Conservation (phyloP, 2,797 vertebrate species). For the Hyperoplus lanceolatus region DNA sequence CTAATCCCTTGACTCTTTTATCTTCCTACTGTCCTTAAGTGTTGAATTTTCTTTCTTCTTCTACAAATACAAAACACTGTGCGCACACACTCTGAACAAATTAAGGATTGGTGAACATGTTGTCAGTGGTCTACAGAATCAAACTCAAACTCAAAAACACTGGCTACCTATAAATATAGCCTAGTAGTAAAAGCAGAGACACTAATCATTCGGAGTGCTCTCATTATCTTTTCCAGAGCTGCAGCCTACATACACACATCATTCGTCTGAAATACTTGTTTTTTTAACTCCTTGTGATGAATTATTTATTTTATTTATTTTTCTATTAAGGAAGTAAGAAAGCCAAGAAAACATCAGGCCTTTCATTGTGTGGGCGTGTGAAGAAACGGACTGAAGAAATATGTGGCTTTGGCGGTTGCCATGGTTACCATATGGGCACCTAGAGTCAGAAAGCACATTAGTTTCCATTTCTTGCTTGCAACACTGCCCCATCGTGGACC, state of each 20-base stretch:
- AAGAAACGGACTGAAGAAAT: not conserved
- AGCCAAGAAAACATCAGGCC: not conserved
- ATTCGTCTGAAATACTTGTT: not conserved
- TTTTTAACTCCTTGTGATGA: too few species aligned
- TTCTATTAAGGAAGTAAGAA: not conserved
- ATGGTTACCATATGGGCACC: slow-evolving; percentile 27
- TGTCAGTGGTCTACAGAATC: too few species aligned
- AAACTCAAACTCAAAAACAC: too few species aligned
- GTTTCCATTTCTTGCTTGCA: not conserved
- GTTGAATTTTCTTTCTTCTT: too few species aligned
- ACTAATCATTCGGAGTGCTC: too few species aligned
- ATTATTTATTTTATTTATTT: too few species aligned
- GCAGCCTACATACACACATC: not conserved
- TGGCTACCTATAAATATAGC: too few species aligned
- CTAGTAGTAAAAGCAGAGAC: too few species aligned
- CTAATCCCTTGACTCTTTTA: slow-evolving; percentile 3
- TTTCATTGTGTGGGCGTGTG: slow-evolving; percentile 2
- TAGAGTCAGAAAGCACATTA: slow-evolving; percentile 6
- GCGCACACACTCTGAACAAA: not conserved
- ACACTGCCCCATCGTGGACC: slow-evolving; percentile 45
- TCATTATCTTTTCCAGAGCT: too few species aligned
- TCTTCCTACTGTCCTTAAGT: not conserved
- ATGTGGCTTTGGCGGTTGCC: slow-evolving; percentile 33
- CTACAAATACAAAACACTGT: slow-evolving; percentile 14
- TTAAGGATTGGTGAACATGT: too few species aligned